These are phyloP conservation scores for Aphidoletes aphidimyza DNA, from an alignment of 2,888 invertebrate genomes.

Conservation along the genomic window DNA sequence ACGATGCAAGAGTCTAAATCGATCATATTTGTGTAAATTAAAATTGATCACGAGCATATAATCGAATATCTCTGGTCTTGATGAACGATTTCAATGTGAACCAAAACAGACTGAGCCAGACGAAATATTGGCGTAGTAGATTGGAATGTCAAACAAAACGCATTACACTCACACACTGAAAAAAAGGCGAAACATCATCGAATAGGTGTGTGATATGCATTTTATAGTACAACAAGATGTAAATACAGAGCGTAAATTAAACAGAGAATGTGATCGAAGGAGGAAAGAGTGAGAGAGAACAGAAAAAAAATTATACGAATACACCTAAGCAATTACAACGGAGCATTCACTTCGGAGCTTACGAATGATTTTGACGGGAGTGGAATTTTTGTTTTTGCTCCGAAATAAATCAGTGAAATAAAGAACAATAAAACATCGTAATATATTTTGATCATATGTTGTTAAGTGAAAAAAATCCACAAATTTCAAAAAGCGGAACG, in stretches of 20 bases:
- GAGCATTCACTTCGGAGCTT: constrained; percentile 35
- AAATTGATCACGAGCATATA: no score
- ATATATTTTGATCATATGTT: no score
- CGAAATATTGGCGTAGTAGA: background rate
- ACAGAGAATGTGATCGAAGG: constrained; percentile 11
- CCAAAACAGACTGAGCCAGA: background rate
- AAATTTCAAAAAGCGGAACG: background rate
- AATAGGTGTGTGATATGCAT: constrained; percentile 45
- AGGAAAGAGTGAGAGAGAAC: background rate
- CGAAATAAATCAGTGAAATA: constrained; percentile 18
- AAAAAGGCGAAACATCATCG: constrained; percentile 20
- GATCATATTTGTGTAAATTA: no score
- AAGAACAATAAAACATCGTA: background rate
- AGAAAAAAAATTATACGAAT: background rate
- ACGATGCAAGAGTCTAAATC: background rate
- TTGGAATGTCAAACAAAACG: constrained; percentile 46
- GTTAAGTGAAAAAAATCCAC: no score
- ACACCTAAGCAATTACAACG: constrained; percentile 53
- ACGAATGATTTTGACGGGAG: constrained; percentile 54
- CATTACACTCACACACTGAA: background rate
- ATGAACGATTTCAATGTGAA: no score
- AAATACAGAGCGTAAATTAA: constrained; percentile 50
- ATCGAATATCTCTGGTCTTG: no score
- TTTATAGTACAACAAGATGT: constrained; percentile 33
- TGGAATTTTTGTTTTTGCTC: constrained; percentile 53